Evolutionary conservation across 2,113 vertebrate genomes (phyloP).

Genomic region (Cephalopholis sonnerati): DNA sequence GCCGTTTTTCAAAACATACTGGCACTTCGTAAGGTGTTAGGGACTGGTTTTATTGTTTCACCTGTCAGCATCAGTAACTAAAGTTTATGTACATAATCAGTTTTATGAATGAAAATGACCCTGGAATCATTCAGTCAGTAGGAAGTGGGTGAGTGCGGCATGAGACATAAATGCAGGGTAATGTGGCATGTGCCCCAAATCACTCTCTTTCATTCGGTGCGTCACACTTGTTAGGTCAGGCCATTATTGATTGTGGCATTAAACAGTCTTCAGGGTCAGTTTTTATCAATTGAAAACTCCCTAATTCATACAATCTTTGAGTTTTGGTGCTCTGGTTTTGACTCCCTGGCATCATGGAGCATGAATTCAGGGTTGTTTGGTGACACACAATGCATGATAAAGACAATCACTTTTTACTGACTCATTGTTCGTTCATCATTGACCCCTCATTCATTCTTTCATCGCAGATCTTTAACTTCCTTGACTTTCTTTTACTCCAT

Average conservation of each 20-base stretch:
- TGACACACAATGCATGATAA: background rate
- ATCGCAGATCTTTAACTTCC: background rate
- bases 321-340: background rate
- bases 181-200: too few species aligned
- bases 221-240: background rate
- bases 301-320: background rate
- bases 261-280: background rate
- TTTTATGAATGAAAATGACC: too few species aligned
- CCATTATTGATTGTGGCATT: background rate
- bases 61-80: too few species aligned
- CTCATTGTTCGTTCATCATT: background rate
- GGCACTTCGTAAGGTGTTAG: too few species aligned
- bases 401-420: background rate
- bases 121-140: too few species aligned
- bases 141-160: too few species aligned
- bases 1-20: background rate
- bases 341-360: background rate
- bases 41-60: too few species aligned
- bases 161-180: too few species aligned
- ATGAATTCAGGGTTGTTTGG: background rate
- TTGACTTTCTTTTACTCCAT: background rate
- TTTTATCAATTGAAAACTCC: background rate
- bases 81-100: too few species aligned
- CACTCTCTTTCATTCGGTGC: too few species aligned
- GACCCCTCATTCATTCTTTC: background rate